A percentile compares a stretch with the other conserved stretches of the same genome.
These are phyloP conservation scores for Polyommatus icarus DNA, from an alignment of 2,888 invertebrate genomes.

Conservation along the genomic window DNA sequence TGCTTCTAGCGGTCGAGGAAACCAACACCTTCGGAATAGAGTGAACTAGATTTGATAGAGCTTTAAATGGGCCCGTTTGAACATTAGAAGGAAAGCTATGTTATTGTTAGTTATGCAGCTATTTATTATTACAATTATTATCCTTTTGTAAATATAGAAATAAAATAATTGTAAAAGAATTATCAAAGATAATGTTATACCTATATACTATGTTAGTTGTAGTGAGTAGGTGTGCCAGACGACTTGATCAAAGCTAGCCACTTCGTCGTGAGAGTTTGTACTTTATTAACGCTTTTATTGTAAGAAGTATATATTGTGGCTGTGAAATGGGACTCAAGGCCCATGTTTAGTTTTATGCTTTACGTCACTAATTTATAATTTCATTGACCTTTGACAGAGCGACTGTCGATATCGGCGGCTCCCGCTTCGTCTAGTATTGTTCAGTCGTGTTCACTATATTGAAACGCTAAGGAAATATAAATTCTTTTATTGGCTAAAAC, in stretches of 20 bases:
- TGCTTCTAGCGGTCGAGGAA: conserved; percentile 96
- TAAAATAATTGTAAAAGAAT: conserved; percentile 60
- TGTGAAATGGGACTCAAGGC: conserved; percentile 70
- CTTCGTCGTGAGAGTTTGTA: conserved; percentile 61
- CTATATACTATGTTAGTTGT: conserved; percentile 48
- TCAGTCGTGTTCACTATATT: conserved; percentile 36
- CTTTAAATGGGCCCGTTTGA: conserved; percentile 6
- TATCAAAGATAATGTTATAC: conserved; percentile 54
- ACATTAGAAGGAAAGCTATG: not conserved
- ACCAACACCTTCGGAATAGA: conserved; percentile 98
- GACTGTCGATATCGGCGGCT: conserved; percentile 20
- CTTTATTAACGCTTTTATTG: conserved; percentile 69
- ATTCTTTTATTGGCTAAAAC: conserved; percentile 52
- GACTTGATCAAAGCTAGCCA: conserved; percentile 58
- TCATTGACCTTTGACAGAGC: conserved; percentile 39
- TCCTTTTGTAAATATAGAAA: conserved; percentile 58
- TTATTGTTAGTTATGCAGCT: conserved; percentile 25
- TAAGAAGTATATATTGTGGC: conserved; percentile 76
- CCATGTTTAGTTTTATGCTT: conserved; percentile 68
- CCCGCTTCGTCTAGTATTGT: conserved; percentile 26
- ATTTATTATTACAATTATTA: conserved; percentile 42
- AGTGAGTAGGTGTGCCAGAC: conserved; percentile 57
- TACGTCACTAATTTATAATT: conserved; percentile 72
- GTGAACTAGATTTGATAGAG: conserved; percentile 65
- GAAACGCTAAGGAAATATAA: conserved; percentile 40